Conservation (phyloP, 1,140 invertebrate species). For the Cataglyphis hispanica region DNA sequence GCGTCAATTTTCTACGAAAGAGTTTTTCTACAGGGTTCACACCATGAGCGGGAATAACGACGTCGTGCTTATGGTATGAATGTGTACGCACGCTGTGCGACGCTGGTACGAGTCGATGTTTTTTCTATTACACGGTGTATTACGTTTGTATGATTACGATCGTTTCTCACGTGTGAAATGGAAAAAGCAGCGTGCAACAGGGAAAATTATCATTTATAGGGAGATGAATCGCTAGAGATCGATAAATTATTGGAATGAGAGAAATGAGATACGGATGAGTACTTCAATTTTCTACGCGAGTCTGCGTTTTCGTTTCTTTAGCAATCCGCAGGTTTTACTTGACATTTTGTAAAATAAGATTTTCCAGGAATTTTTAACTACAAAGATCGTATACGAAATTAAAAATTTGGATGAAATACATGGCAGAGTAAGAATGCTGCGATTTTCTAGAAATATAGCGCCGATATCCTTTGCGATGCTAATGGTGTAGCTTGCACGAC, state of each 20-base stretch:
- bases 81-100: conserved; percentile 75
- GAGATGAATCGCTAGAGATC: conserved; percentile 6
- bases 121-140: conserved; percentile 68
- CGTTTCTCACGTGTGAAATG: conserved; percentile 35
- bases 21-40: conserved; percentile 76
- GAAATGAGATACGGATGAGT: neutral
- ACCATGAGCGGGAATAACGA: conserved; percentile 66
- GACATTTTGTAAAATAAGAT: conserved; percentile 1
- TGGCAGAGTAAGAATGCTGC: conserved; percentile 32
- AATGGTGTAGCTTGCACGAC: conserved; percentile 21
- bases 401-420: conserved; percentile 44
- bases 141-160: conserved; percentile 59
- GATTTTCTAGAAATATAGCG: conserved; percentile 29
- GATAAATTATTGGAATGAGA: conserved; percentile 5
- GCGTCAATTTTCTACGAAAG: conserved; percentile 85
- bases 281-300: conserved; percentile 6
- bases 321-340: conserved; percentile 29
- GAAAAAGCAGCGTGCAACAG: conserved; percentile 5
- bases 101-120: conserved; percentile 70
- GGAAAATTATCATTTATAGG: conserved; percentile 14
- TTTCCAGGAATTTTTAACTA: conserved; percentile 9
- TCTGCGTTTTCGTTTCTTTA: conserved; percentile 16
- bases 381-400: neutral
- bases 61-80: conserved; percentile 73
- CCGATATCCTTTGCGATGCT: conserved; percentile 14